Conservation (phyloP, 35 echinoderm and acorn worm genomes). For the Amphiura filiformis region DNA sequence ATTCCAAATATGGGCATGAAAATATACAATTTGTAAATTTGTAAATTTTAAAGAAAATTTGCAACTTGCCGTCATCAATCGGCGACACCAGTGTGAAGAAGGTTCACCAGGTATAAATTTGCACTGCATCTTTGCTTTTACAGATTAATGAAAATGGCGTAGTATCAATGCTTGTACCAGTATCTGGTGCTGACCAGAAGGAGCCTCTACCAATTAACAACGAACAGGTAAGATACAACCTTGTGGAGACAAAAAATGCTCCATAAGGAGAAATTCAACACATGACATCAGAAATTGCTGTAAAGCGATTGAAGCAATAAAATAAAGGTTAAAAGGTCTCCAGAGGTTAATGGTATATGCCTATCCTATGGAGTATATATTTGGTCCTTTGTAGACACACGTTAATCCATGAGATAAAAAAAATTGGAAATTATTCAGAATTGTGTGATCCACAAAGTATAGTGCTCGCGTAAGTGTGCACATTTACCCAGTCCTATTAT, state of each 20-base stretch:
- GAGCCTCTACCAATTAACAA: slow-evolving; percentile 63
- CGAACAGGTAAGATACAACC: too few species aligned
- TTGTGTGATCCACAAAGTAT: too few species aligned
- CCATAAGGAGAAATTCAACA: not conserved
- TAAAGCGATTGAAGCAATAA: not conserved
- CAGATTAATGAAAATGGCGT: slow-evolving; percentile 93
- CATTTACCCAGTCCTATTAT: too few species aligned
- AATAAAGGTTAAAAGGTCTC: not conserved
- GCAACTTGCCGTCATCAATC: too few species aligned
- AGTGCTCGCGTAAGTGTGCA: too few species aligned
- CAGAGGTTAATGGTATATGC: not conserved
- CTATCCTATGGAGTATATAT: not conserved
- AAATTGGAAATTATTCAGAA: too few species aligned
- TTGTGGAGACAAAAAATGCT: not conserved
- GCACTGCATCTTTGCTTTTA: too few species aligned
- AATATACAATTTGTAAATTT: too few species aligned
- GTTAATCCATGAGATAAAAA: not conserved
- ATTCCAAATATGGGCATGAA: too few species aligned
- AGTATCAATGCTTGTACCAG: slow-evolving; percentile 70
- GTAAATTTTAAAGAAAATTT: too few species aligned
- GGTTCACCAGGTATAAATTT: too few species aligned
- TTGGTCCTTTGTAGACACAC: not conserved
- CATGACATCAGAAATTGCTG: not conserved
- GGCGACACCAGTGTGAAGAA: too few species aligned
- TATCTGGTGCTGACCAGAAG: slow-evolving; percentile 29